phyloP scores from a whole-genome alignment of 2,888 invertebrate species.

The Lymantria monacha region DNA sequence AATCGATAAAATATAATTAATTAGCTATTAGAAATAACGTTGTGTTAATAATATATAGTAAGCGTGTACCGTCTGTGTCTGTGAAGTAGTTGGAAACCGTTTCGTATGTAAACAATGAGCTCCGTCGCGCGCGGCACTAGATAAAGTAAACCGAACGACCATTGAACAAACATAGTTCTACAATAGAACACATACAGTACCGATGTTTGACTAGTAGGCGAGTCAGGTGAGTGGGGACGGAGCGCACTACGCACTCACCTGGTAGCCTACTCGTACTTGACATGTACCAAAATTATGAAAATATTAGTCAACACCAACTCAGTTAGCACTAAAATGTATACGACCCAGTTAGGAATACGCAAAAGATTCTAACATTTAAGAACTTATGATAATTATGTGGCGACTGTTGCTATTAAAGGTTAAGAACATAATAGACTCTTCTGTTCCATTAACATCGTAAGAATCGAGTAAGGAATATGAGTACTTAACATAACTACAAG shows the following conservation, averaged over 20 bases:
- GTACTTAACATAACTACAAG: too few species aligned
- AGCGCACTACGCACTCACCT: slow-evolving; percentile 15
- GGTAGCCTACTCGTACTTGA: slow-evolving; percentile 25
- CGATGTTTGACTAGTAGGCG: slow-evolving; percentile 28
- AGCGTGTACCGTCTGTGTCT: slow-evolving; percentile 16
- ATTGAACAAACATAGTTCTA: slow-evolving; percentile 42
- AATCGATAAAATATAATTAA: slow-evolving; percentile 41
- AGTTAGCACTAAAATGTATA: slow-evolving; percentile 3
- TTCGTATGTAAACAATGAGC: slow-evolving; percentile 17
- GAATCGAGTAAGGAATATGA: too few species aligned
- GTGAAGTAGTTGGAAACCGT: slow-evolving; percentile 12
- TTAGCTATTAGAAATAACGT: slow-evolving; percentile 19
- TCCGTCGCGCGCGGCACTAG: slow-evolving; percentile 23
- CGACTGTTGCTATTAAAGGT: too few species aligned
- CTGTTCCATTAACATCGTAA: too few species aligned
- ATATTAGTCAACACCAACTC: slow-evolving; percentile 27
- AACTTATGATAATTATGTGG: too few species aligned
- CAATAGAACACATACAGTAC: slow-evolving; percentile 30
- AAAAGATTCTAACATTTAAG: too few species aligned
- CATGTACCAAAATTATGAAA: slow-evolving; percentile 25
- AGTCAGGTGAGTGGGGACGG: slow-evolving; percentile 6
- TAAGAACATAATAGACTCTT: too few species aligned
- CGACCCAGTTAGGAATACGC: slow-evolving; percentile 6
- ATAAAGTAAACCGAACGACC: slow-evolving; percentile 44
- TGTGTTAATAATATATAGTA: slow-evolving; percentile 22